Base-by-base conservation (phyloP, 2,797 vertebrate species). In the Bufotes viridis region DNA sequence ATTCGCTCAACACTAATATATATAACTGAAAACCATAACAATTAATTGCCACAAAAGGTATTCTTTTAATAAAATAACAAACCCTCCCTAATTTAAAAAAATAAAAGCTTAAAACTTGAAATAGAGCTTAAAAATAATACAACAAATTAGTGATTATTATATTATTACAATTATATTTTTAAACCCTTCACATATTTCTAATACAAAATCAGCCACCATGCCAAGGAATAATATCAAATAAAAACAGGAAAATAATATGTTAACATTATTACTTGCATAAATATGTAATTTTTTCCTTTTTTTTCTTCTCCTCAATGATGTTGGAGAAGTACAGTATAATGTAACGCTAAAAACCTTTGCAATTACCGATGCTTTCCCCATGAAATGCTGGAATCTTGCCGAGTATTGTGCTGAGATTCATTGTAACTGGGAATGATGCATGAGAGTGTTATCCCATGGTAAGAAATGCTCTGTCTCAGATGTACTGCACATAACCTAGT, bases 361-460 rank as follows among this genome's bases (percentile, higher is more conserved):
- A 89, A 82, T 88, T 89, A 78, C 81, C 70, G 84, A 72, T 67
- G 53, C 79, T 72, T 86, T 58, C 81, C 75, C 74, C 85, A 53
- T 76, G 61, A 82, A 86, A 76, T 78, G 24, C 63, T 86, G 88
- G 85, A 89, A 83, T 53, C 72, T 67, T 89, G 85, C 88, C 85
- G 80, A 89, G 80, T 80, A 89, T 89, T 89, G 88, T 89, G 85
- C 88, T 78, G 60, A 83, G 80, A 88, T 87, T 91, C 87, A 86
- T 90, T 91, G 87, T 86, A 90, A 87, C 90, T 84, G 90, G 70
- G 63, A 82, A 69, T 87, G 82, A 90, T 90, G 72, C 84, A 89
- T 83, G 80, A 89, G 92, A 82, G 53, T 89, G 90, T 84, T 90
- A 87, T 91, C 84, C 90, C 91, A 90, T 90, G 89, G 85, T 91